phyloP scores from a whole-genome alignment of 2,888 invertebrate species.

The Lochmaea capreae region DNA sequence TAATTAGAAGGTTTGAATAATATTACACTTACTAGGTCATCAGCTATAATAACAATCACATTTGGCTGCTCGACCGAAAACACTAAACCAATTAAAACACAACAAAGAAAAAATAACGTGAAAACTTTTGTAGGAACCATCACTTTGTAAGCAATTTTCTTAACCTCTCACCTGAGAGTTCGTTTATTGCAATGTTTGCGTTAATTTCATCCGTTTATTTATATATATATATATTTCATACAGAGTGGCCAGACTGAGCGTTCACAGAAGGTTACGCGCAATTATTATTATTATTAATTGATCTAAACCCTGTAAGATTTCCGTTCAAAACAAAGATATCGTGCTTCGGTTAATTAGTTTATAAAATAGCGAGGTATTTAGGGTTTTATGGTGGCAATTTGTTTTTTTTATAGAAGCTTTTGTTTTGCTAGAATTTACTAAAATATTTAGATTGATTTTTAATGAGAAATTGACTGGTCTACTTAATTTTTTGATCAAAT shows the following conservation, averaged over 20 bases:
- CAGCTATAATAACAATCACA: conserved; percentile 55
- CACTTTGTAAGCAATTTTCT: conserved; percentile 21
- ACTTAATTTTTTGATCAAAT: too few relatives aligned
- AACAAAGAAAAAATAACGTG: conserved; percentile 4
- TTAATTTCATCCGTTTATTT: conserved; percentile 22
- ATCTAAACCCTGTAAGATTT: not conserved
- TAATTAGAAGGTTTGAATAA: not conserved
- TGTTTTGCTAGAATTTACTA: too few relatives aligned
- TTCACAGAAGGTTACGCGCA: conserved; percentile 23
- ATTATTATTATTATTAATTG: not conserved
- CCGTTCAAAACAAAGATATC: not conserved
- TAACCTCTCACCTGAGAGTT: conserved; percentile 11
- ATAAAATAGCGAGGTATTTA: too few relatives aligned
- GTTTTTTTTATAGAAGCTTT: too few relatives aligned
- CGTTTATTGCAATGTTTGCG: conserved; percentile 21
- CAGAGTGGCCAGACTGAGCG: conserved; percentile 13
- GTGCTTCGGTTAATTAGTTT: too few relatives aligned
- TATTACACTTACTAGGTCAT: conserved; percentile 54
- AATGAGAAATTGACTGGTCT: too few relatives aligned
- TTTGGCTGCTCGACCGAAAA: conserved; percentile 53
- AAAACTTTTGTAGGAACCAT: conserved; percentile 18
- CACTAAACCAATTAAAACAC: conserved; percentile 18
- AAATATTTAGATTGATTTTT: too few relatives aligned
- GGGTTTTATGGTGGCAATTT: too few relatives aligned
- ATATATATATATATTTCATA: conserved; percentile 25